These are phyloP conservation scores for Esperia sulphurella DNA, from an alignment of 2,888 invertebrate species.

Conservation along the genomic window DNA sequence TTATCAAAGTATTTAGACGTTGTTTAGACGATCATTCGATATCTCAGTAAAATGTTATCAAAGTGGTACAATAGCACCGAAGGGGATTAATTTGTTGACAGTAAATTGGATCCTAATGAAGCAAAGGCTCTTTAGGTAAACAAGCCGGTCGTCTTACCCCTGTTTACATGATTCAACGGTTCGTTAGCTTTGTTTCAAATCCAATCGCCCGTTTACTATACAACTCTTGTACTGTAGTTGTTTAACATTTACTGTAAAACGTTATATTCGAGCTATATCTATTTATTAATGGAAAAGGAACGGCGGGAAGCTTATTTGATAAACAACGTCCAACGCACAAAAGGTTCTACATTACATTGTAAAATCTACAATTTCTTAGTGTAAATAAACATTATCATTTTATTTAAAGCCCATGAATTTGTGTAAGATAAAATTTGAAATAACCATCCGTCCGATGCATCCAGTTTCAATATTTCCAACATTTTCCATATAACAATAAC, in stretches of 20 bases:
- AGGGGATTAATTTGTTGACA: conserved; percentile 76
- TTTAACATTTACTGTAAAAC: conserved; percentile 4
- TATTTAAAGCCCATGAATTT: too few species aligned
- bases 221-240: conserved; percentile 13
- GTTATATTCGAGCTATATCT: background rate
- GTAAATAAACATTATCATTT: too few species aligned
- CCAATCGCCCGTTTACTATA: conserved; percentile 51
- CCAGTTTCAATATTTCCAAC: too few species aligned
- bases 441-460: too few species aligned
- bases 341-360: too few species aligned
- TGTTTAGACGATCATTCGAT: conserved; percentile 6
- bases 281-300: too few species aligned
- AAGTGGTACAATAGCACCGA: conserved; percentile 43
- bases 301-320: too few species aligned
- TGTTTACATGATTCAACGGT: conserved; percentile 77
- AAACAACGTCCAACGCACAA: too few species aligned
- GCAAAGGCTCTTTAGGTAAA: conserved; percentile 78
- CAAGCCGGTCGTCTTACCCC: conserved; percentile 75
- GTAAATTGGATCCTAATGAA: conserved; percentile 79
- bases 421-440: too few species aligned
- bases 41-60: conserved; percentile 27
- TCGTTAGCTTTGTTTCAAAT: conserved; percentile 78
- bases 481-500: too few species aligned
- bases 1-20: background rate
- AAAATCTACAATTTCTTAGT: too few species aligned